These are phyloP conservation scores for Petromus typicus DNA, from an alignment of 2,113 vertebrate species.

Conservation along the genomic window DNA sequence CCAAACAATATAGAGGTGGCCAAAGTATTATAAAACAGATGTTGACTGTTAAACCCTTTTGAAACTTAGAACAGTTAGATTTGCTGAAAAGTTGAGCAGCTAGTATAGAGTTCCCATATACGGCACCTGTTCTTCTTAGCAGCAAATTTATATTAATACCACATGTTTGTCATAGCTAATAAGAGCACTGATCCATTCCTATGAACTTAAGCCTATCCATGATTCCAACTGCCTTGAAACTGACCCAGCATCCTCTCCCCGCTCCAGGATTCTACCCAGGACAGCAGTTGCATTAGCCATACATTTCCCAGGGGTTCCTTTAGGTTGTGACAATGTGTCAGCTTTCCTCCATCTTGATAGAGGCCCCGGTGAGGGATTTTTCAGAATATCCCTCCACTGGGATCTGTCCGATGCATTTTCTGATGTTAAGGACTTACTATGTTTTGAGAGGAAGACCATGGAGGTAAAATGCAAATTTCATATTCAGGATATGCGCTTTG, in stretches of 20 bases:
- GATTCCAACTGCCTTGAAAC: neutral
- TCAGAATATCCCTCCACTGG: neutral
- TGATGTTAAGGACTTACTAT: neutral
- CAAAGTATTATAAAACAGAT: neutral
- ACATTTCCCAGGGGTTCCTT: neutral
- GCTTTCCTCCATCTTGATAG: neutral
- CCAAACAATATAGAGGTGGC: neutral
- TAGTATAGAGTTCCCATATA: neutral
- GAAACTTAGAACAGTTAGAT: neutral
- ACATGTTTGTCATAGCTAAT: neutral
- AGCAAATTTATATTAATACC: neutral
- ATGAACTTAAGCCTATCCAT: neutral
- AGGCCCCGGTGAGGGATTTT: neutral
- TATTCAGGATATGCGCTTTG: neutral
- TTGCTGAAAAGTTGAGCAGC: neutral
- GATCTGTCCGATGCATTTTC: neutral
- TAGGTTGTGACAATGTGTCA: neutral
- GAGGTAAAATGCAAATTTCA: neutral
- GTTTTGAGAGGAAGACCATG: neutral
- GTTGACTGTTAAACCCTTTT: neutral
- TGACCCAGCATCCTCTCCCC: neutral
- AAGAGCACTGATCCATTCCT: neutral
- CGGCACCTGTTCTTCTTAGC: neutral
- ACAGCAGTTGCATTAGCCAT: neutral
- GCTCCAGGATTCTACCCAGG: neutral